Percentiles rank a stretch among this genome's conserved stretches.
Conservation (phyloP, 2,797 vertebrate genomes). For the Darevskia mixta region DNA sequence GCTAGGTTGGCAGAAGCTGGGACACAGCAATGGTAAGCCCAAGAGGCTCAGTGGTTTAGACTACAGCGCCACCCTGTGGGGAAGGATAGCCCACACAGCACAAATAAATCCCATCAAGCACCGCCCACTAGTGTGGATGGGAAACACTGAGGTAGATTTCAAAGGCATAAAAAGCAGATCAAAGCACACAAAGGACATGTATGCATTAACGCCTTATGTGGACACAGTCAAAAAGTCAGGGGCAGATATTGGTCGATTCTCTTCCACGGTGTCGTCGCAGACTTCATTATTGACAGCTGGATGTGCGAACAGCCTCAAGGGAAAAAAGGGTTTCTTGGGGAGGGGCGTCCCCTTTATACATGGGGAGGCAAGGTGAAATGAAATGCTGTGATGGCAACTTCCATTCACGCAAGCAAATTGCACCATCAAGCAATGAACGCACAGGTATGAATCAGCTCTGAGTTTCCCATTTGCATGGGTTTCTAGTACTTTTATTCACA, state of each 20-base stretch:
- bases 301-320: neutral
- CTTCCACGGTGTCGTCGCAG: neutral
- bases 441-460: neutral
- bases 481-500: neutral
- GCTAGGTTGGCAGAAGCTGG: no score
- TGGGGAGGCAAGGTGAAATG: neutral
- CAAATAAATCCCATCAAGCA: no score
- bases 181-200: no score
- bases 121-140: no score
- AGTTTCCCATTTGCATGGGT: neutral
- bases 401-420: neutral
- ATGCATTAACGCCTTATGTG: no score
- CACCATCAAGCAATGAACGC: neutral
- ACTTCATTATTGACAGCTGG: neutral
- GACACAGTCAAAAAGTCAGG: neutral
- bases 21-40: no score
- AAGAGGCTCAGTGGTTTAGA: no score
- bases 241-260: neutral
- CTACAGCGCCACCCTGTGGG: no score
- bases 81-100: no score
- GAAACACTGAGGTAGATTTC: no score
- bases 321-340: accelerated
- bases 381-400: neutral
- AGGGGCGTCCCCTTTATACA: no score
- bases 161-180: no score